Base-by-base conservation (phyloP, 1,140 invertebrate genomes). In the Hermetia illucens region DNA sequence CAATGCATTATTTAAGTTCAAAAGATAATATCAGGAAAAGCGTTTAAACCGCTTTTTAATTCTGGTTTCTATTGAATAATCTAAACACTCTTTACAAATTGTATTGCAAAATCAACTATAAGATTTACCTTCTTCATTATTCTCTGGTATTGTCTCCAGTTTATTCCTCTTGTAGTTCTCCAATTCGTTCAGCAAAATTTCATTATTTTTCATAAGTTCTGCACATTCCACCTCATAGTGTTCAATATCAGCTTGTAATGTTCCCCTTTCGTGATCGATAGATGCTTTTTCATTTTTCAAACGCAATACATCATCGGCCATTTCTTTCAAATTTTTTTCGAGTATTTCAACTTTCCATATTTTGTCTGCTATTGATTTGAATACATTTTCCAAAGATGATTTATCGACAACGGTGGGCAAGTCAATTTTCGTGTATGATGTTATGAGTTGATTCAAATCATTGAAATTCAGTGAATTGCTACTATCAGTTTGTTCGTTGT, bases 101-200 rank as follows among this genome's bases (percentile, higher is more conserved):
- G n/a, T n/a, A n/a, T n/a, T n/a, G n/a, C n/a, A n/a, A n/a, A n/a
- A n/a, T n/a, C n/a, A n/a, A n/a, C n/a, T n/a, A n/a, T n/a, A n/a
- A n/a, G n/a, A n/a, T n/a, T n/a, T n/a, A n/a, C 70, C 75, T 42
- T 77, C 72, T 61, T 77, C 75, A 48, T 75, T 74, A 3, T 71
- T 67, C 57, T 77, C 74, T 31, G 71, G 69, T 35, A 77, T 77
- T 8, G 75, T 74, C 49, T 77, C 70, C 35, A 77, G 53, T 44
- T 73, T 74, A 20, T 67, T 65, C 47, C 68, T 69, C 53, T 75
- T 74, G 38, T 67, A 62, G 17, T 66, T 62, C 13, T 73, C 64
- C 43, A 77, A 64, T 53, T 76, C 71, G 36, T 66, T 65, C 47
- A 76, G 65, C 13, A 77, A 55, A 41, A 72, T 62, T 48, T 76